phyloP scores from a whole-genome alignment of 1,140 invertebrate species.

The Caerostris darwini region DNA sequence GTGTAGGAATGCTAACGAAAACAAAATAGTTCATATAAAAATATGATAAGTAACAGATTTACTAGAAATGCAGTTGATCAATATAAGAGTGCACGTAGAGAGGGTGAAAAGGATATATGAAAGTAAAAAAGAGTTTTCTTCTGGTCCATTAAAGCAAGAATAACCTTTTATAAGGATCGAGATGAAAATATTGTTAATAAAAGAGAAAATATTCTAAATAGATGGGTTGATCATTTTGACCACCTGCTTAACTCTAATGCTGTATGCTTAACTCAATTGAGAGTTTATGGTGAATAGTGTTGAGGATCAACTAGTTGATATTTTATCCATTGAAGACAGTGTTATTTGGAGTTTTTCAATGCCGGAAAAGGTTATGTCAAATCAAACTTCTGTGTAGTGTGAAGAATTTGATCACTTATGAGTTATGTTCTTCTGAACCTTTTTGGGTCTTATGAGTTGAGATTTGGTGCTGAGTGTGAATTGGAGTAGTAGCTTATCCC shows the following conservation, averaged over 20 bases:
- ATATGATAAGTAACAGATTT: conserved; percentile 7
- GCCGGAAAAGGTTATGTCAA: no score
- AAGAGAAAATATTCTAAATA: conserved; percentile 13
- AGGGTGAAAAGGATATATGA: background rate
- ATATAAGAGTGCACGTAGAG: conserved; percentile 9
- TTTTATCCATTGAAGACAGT: conserved; percentile 8
- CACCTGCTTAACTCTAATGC: conserved; percentile 18
- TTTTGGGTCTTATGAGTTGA: no score
- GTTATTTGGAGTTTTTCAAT: no score
- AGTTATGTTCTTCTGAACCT: no score
- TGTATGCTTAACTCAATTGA: no score
- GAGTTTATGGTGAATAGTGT: background rate
- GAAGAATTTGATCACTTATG: no score
- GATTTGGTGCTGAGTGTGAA: no score
- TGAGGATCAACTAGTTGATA: background rate
- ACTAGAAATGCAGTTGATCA: conserved; percentile 25
- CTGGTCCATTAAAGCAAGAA: conserved; percentile 29
- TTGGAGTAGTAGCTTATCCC: no score
- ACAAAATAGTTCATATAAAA: conserved; percentile 50
- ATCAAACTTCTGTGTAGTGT: no score
- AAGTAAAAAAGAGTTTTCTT: conserved; percentile 54
- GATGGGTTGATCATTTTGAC: conserved; percentile 29
- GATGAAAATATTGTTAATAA: conserved; percentile 48
- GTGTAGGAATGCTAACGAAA: conserved; percentile 24
- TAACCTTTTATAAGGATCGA: conserved; percentile 20